Percentiles rank a stretch among this genome's conserved stretches.
Conservation (phyloP, 2,888 invertebrate genomes). For the Graphium colonna region DNA sequence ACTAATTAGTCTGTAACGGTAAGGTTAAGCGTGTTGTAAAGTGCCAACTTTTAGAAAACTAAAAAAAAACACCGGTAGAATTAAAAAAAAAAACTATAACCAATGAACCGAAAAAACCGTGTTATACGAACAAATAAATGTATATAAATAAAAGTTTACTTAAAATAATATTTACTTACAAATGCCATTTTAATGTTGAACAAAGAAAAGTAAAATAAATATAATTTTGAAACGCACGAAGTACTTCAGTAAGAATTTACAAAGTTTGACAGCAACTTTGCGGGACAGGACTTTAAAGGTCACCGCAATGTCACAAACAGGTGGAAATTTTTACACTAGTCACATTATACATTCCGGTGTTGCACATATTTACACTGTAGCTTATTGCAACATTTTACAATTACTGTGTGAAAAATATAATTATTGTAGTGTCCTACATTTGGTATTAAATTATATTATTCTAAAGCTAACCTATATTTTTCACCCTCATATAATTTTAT, state of each 20-base stretch:
- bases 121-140: slow-evolving; percentile 14
- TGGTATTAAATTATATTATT: no score
- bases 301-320: slow-evolving; percentile 62
- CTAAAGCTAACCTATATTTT: no score
- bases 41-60: no score
- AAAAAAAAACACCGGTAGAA: not conserved
- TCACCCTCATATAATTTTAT: no score
- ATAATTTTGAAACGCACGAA: slow-evolving; percentile 22
- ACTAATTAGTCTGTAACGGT: no score
- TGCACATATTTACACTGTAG: slow-evolving; percentile 19
- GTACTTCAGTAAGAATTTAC: not conserved
- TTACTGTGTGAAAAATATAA: no score
- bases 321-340: slow-evolving; percentile 42
- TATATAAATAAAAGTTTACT: slow-evolving; percentile 5
- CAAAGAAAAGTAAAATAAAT: slow-evolving; percentile 9
- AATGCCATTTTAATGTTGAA: slow-evolving; percentile 42
- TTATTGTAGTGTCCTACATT: no score
- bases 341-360: slow-evolving; percentile 31
- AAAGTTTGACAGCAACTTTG: slow-evolving; percentile 53
- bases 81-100: not conserved
- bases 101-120: no score
- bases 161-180: slow-evolving; percentile 42
- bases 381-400: not conserved
- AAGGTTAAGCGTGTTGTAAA: no score
- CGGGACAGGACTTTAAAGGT: slow-evolving; percentile 63